phyloP scores from a whole-genome alignment of 2,888 invertebrate genomes.

The Cryptocheilus praepositus region DNA sequence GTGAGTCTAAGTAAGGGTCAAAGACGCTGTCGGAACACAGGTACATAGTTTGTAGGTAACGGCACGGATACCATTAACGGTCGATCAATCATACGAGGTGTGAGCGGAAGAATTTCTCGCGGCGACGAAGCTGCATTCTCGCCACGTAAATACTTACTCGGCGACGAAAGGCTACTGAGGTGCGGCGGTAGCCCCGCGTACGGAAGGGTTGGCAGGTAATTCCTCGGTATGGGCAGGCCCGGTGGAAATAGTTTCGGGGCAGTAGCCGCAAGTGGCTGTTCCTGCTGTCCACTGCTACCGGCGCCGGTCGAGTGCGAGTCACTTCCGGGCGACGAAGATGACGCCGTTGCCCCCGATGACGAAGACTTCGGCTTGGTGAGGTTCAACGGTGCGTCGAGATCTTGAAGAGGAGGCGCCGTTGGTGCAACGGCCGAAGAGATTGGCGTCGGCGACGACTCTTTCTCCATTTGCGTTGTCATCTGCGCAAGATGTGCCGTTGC shows the following conservation, averaged over 20 bases:
- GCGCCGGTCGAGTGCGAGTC: conserved; percentile 75
- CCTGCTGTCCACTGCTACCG: conserved; percentile 73
- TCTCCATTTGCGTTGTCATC: conserved; percentile 77
- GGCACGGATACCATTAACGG: too few species aligned
- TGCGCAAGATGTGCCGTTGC: conserved; percentile 85
- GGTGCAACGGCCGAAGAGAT: conserved; percentile 70
- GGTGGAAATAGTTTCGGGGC: conserved; percentile 79
- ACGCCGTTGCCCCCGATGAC: conserved; percentile 74
- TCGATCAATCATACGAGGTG: too few species aligned
- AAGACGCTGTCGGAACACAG: too few species aligned
- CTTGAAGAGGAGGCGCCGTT: conserved; percentile 74
- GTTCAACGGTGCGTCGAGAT: conserved; percentile 91
- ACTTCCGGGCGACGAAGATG: conserved; percentile 75
- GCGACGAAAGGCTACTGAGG: conserved; percentile 76
- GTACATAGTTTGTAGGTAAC: too few species aligned
- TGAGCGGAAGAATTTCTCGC: too few species aligned
- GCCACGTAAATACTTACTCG: conserved; percentile 59
- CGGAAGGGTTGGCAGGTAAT: conserved; percentile 76
- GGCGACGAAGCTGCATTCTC: too few species aligned
- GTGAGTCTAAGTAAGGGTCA: too few species aligned
- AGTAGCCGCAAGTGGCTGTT: conserved; percentile 78
- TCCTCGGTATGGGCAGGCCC: conserved; percentile 79
- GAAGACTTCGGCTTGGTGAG: conserved; percentile 88
- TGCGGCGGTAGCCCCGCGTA: conserved; percentile 80
- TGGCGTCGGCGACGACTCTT: conserved; percentile 71